Percentiles rank a stretch among this genome's conserved stretches.
Evolutionary conservation across 1,140 invertebrate genomes (phyloP).

Genomic region (Onthophagus taurus): DNA sequence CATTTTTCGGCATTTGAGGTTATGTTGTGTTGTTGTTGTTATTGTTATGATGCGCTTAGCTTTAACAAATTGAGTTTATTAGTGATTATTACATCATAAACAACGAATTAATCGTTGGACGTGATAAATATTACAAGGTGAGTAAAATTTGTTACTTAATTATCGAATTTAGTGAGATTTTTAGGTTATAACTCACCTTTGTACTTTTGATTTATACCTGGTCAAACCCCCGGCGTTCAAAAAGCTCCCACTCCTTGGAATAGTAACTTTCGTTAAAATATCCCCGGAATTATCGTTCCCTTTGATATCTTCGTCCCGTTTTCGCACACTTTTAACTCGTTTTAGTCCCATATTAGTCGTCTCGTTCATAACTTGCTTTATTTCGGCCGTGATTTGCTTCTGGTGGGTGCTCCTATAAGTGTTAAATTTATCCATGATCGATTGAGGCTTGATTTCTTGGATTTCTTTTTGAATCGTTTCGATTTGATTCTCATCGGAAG

Average conservation of each 20-base stretch:
- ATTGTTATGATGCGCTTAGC: no score
- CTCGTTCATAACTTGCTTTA: constrained; percentile 34
- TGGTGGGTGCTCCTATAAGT: constrained; percentile 43
- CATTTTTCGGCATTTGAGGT: no score
- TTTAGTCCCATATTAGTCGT: constrained; percentile 39
- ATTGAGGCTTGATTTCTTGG: constrained; percentile 38
- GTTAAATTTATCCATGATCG: constrained; percentile 32
- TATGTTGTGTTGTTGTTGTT: no score
- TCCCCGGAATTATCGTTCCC: constrained; percentile 48
- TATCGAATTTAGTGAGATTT: no score
- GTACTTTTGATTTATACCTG: constrained; percentile 54
- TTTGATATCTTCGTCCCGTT: constrained; percentile 31
- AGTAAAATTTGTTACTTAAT: no score
- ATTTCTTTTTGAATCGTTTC: constrained; percentile 31
- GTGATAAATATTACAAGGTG: no score
- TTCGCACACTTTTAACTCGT: constrained; percentile 41
- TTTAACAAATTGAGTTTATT: no score
- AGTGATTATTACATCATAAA: no score
- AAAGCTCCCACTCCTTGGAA: constrained; percentile 73
- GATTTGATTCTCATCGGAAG: constrained; percentile 36
- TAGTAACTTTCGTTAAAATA: constrained; percentile 71
- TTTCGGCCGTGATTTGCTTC: constrained; percentile 33
- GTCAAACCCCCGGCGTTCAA: constrained; percentile 63
- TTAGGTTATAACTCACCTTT: constrained; percentile 42
- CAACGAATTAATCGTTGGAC: no score